These are phyloP conservation scores for Bos indicus DNA, from an alignment of 2,113 vertebrate genomes.

Conservation along the genomic window DNA sequence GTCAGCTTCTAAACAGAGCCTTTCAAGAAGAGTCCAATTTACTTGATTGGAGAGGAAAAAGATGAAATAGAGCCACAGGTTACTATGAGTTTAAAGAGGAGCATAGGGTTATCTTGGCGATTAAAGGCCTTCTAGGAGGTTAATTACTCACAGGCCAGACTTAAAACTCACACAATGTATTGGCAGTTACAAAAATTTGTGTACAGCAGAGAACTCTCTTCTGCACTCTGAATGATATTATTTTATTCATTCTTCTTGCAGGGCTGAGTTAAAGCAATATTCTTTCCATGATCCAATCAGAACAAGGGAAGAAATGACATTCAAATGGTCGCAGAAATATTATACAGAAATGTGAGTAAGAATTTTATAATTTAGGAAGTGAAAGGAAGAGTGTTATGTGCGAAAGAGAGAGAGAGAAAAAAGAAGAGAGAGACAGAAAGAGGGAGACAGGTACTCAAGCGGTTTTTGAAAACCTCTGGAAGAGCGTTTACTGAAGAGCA, in stretches of 20 bases:
- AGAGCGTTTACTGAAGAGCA: background rate
- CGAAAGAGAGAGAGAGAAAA: background rate
- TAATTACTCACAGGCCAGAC: conserved; percentile 67
- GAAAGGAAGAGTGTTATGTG: background rate
- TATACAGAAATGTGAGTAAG: background rate
- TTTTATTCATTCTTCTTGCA: background rate
- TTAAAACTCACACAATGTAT: conserved; percentile 36
- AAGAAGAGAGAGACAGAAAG: background rate
- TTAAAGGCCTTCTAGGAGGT: conserved; percentile 68
- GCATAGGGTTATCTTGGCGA: conserved; percentile 48
- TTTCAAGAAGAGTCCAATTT: conserved; percentile 70
- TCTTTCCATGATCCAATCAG: background rate
- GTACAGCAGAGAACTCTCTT: background rate
- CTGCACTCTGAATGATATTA: background rate
- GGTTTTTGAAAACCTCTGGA: background rate
- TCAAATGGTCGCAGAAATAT: background rate
- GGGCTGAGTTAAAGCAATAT: background rate
- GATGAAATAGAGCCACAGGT: conserved; percentile 62
- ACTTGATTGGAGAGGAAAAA: conserved; percentile 36
- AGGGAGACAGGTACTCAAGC: background rate
- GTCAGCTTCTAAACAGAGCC: conserved; percentile 53
- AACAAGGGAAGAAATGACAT: background rate
- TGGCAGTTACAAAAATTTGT: background rate
- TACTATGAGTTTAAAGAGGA: conserved; percentile 56
- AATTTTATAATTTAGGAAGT: background rate